phyloP scores from a whole-genome alignment of 2,888 invertebrate species.

The Anoncus sp. region DNA sequence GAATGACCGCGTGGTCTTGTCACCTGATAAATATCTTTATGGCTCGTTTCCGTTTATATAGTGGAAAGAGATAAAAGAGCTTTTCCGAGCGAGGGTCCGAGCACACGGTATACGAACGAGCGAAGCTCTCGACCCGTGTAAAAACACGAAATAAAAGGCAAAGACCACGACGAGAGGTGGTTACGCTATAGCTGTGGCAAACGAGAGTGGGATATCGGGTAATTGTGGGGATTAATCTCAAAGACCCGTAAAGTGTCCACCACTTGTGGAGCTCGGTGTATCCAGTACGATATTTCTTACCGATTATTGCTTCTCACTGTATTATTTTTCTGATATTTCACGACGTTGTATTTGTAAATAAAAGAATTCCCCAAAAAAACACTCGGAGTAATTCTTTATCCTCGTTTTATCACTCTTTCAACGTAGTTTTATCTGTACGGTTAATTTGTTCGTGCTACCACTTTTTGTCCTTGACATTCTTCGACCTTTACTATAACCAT shows the following conservation, averaged over 20 bases:
- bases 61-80: constrained; percentile 54
- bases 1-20: constrained; percentile 73
- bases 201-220: constrained; percentile 74
- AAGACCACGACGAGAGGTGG: constrained; percentile 51
- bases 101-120: constrained; percentile 38
- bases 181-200: constrained; percentile 60
- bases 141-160: constrained; percentile 78
- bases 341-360: not conserved
- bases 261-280: constrained; percentile 79
- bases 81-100: constrained; percentile 43
- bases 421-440: too few relatives aligned
- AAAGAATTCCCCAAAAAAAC: too few relatives aligned
- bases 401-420: too few relatives aligned
- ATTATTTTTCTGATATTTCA: not conserved
- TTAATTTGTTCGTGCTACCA: too few relatives aligned
- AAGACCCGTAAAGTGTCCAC: constrained; percentile 81
- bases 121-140: constrained; percentile 69
- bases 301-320: not conserved
- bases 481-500: not conserved
- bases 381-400: too few relatives aligned
- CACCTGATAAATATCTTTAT: constrained; percentile 80
- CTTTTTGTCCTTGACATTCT: not conserved
- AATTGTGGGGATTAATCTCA: constrained; percentile 83
- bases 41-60: constrained; percentile 61
- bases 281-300: not conserved